Evolutionary conservation across 2,888 invertebrate genomes (phyloP).

Genomic region (Tetragonisca angustula): DNA sequence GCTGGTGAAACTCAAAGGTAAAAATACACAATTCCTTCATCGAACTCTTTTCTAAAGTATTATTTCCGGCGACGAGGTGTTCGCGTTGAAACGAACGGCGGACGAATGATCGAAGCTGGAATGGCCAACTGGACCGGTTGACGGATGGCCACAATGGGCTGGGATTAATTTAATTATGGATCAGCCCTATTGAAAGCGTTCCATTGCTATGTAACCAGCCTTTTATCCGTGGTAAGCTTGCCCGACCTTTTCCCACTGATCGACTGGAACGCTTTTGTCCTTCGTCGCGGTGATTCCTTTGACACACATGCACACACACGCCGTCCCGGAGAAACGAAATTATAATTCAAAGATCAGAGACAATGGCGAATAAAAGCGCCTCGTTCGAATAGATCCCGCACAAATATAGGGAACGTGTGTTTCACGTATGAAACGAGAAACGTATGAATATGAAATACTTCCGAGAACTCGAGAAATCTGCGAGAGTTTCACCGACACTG

Average conservation of each 20-base stretch:
- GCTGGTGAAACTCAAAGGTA: background rate
- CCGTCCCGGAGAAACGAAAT: conserved; percentile 13
- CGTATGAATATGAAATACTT: no score
- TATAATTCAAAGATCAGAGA: conserved; percentile 30
- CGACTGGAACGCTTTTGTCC: conserved; percentile 14
- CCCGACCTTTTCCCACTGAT: conserved; percentile 1
- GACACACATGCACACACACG: background rate
- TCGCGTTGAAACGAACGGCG: conserved; percentile 7
- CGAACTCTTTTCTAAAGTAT: conserved; percentile 36
- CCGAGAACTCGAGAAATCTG: background rate
- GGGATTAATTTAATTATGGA: conserved; percentile 62
- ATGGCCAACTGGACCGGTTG: conserved; percentile 20
- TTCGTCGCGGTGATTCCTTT: conserved; percentile 27
- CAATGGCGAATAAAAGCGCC: conserved; percentile 8
- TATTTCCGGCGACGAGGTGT: conserved; percentile 45
- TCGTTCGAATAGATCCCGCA: background rate
- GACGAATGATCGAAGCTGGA: conserved; percentile 24
- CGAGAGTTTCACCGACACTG: background rate
- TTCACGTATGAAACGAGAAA: background rate
- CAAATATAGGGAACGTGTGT: conserved; percentile 10
- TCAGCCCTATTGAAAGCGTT: conserved; percentile 40
- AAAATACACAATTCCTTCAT: conserved; percentile 35
- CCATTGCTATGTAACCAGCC: conserved; percentile 20
- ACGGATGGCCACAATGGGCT: conserved; percentile 39
- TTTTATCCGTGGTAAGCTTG: conserved; percentile 6